phyloP scores from a whole-genome alignment of 1,140 invertebrate genomes.

The Eupeodes corollae region DNA sequence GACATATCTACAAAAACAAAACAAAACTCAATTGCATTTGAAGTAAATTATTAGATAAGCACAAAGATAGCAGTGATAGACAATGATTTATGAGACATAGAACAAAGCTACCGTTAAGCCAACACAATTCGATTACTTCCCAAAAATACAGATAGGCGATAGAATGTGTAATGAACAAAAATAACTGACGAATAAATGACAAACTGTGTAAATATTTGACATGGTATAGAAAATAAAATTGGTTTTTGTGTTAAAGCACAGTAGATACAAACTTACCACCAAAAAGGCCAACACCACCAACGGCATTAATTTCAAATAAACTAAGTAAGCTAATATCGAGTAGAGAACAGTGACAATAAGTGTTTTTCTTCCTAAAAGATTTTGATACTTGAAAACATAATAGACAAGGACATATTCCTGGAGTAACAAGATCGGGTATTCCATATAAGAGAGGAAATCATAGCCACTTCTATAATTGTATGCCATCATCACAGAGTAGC shows the following conservation, averaged over 20 bases:
- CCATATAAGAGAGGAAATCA: slow-evolving; percentile 52
- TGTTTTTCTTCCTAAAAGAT: slow-evolving; percentile 40
- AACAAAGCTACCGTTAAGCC: too few species aligned
- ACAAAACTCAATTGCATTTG: too few species aligned
- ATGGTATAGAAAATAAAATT: too few species aligned
- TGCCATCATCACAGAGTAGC: slow-evolving; percentile 54
- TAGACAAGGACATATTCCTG: slow-evolving; percentile 54
- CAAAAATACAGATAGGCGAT: too few species aligned
- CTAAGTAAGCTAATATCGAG: slow-evolving; percentile 37
- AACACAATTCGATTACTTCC: too few species aligned
- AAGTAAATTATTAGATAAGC: too few species aligned
- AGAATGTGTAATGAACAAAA: too few species aligned
- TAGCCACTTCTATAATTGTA: slow-evolving; percentile 57
- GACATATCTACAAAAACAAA: too few species aligned
- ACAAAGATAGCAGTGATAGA: too few species aligned
- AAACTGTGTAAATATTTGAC: neutral
- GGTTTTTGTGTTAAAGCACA: too few species aligned
- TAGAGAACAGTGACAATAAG: slow-evolving; percentile 41
- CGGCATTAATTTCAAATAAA: slow-evolving; percentile 45
- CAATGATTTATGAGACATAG: too few species aligned
- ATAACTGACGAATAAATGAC: slow-evolving; percentile 7
- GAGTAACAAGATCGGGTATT: slow-evolving; percentile 53
- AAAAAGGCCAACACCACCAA: slow-evolving; percentile 45
- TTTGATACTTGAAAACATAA: slow-evolving; percentile 48
- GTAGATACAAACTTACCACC: slow-evolving; percentile 42